phyloP scores from a whole-genome alignment of 1,140 invertebrate species.

The Cydia splendana region DNA sequence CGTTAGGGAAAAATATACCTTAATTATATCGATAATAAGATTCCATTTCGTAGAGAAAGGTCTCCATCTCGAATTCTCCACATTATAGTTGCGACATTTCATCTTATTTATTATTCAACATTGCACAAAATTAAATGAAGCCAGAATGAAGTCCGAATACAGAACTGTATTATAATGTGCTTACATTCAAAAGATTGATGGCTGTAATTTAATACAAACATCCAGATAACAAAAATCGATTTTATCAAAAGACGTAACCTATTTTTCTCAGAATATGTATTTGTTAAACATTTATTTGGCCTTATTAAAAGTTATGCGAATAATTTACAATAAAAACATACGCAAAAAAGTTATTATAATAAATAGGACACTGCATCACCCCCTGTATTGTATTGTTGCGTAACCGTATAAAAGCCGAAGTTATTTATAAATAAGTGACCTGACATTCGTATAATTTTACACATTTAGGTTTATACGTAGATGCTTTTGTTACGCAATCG shows the following conservation, averaged over 20 bases:
- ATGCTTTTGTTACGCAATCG: not conserved
- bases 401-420: not conserved
- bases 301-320: not conserved
- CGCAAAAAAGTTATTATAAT: not conserved
- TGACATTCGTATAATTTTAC: slow-evolving; percentile 8
- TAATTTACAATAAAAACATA: not conserved
- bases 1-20: not conserved
- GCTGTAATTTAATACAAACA: not conserved
- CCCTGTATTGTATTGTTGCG: not conserved
- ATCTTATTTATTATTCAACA: not conserved
- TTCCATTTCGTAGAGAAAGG: not conserved
- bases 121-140: not conserved
- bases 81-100: not conserved
- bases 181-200: not conserved
- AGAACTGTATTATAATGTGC: not conserved
- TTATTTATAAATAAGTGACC: slow-evolving; percentile 3
- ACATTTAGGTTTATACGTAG: not conserved
- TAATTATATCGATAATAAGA: not conserved
- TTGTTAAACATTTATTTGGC: not conserved
- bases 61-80: not conserved
- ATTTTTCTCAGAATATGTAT: not conserved
- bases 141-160: not conserved
- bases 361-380: not conserved
- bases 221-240: not conserved
- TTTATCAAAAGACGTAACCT: not conserved